These are phyloP conservation scores for Ornithorhynchus anatinus DNA, from an alignment of 2,113 vertebrate species.

Conservation along the genomic window DNA sequence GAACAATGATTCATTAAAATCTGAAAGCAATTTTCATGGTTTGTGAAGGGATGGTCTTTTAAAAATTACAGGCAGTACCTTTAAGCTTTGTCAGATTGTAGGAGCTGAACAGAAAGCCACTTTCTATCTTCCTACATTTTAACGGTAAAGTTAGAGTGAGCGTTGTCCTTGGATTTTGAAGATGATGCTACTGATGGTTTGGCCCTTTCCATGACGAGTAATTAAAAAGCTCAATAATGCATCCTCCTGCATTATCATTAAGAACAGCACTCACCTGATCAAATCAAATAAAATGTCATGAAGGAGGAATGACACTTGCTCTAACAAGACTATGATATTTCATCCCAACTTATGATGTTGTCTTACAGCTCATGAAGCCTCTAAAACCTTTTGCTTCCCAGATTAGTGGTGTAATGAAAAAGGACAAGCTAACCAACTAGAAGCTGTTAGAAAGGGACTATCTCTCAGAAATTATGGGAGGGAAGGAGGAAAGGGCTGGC, in stretches of 20 bases:
- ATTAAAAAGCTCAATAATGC: no score
- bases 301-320: constrained; percentile 15
- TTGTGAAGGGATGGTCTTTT: neutral
- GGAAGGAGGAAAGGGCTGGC: no score
- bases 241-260: constrained; percentile 35
- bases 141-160: no score
- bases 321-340: constrained; percentile 34
- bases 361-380: constrained; percentile 39
- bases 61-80: no score
- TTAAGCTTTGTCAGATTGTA: no score
- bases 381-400: constrained; percentile 21
- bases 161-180: no score
- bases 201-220: no score
- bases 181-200: no score
- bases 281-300: constrained; percentile 18
- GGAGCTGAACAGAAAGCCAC: neutral
- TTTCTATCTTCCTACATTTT: neutral
- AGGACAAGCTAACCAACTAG: constrained; percentile 44
- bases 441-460: constrained; percentile 3
- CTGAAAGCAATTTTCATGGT: neutral
- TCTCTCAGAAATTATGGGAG: no score
- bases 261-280: constrained; percentile 24
- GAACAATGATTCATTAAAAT: constrained; percentile 6
- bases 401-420: constrained; percentile 41
- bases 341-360: constrained; percentile 34